Evolutionary conservation across 2,797 vertebrate species (phyloP), one percentile per base, ranked within the genome.

Genomic region (Vireo griseus): DNA sequence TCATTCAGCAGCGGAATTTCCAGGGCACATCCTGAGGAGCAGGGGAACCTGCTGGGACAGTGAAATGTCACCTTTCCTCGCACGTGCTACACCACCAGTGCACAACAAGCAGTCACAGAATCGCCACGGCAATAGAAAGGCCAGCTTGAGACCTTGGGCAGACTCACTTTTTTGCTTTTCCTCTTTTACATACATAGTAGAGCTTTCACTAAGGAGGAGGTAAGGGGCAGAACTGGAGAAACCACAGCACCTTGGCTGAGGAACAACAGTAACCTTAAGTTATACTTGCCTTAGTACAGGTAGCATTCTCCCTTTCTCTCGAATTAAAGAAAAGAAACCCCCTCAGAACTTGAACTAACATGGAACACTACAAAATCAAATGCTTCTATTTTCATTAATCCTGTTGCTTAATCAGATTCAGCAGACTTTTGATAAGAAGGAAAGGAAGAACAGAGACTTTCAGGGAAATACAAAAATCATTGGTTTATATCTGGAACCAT

Each of bases 311-410:
- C n/a, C n/a, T 29, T 75, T 72, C n/a, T 51, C 74, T 90, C 59
- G 58, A 73, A 59, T 18, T 12, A 42, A 86, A 44, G 22, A 25
- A 86, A 67, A 84, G 54, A 4, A 81, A 78, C 26, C 4, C 13
- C 8, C 11, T 51, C 12, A 66, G 58, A 75, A 40, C 62, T 24
- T 68, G 35, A 92, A 14, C 39, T 42, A 77, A 68, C 35, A 51
- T 3, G 28, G 40, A 88, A 73, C n/a, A 24, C 40, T 25, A 62
- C 14, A 52, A 78, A 90, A 96, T 59, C 31, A 66, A 69, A 39
- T 19, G 33, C 25, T 66, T 88, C 62, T 54, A 28, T 72, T 88
- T 92, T 79, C 48, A 93, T 88, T 82, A 79, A 84, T 88, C n/a
- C 24, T 82, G 9, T 17, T 73, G 71, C n/a, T 52, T 73, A 39